Evolutionary conservation across 2,113 vertebrate genomes (phyloP).

Genomic region (Tupaia tana): DNA sequence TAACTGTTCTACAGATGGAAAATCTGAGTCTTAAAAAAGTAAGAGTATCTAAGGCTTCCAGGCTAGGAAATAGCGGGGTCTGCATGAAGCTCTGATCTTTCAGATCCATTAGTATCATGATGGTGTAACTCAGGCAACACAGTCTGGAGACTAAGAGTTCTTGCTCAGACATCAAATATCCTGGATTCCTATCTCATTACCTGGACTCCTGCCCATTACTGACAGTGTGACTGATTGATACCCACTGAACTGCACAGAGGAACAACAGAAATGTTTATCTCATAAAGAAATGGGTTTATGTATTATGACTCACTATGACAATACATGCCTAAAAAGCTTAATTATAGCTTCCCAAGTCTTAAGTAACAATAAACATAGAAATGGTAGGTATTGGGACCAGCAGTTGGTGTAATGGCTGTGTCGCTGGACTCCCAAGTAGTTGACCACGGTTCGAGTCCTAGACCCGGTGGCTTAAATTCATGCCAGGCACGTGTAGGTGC

Average conservation of each 20-base stretch:
- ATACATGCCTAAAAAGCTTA: not conserved
- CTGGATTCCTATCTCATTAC: too few species aligned
- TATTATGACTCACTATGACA: not conserved
- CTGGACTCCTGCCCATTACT: too few species aligned
- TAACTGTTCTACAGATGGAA: not conserved
- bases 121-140: not conserved
- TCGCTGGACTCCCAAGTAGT: too few species aligned
- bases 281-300: not conserved
- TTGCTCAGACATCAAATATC: not conserved
- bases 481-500: too few species aligned
- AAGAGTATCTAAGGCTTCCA: not conserved
- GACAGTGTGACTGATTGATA: too few species aligned
- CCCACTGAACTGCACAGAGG: not conserved
- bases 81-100: not conserved
- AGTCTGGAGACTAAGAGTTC: not conserved
- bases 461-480: too few species aligned
- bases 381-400: not conserved
- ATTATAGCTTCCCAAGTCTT: not conserved
- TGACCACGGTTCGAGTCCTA: too few species aligned
- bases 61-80: not conserved
- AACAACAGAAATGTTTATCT: not conserved
- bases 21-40: not conserved
- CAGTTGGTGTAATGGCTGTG: too few species aligned
- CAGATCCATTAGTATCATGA: not conserved
- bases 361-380: not conserved